Percentiles rank a stretch among this genome's conserved stretches.
phyloP scores from a whole-genome alignment of 2,888 invertebrate genomes.

The Tethea ocularis region DNA sequence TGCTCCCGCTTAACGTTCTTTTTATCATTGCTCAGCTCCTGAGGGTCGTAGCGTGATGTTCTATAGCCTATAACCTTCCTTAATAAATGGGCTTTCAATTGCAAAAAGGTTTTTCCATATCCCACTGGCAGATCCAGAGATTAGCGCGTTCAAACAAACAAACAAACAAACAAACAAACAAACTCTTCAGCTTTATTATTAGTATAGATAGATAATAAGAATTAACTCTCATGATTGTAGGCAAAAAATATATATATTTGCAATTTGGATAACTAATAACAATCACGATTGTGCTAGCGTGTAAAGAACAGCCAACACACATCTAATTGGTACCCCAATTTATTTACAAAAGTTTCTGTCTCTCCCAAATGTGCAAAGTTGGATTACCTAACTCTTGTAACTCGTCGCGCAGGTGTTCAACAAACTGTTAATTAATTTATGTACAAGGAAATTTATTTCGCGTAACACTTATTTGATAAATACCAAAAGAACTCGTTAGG shows the following conservation, averaged over 20 bases:
- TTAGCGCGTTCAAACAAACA: too few species aligned
- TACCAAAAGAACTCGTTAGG: slow-evolving; percentile 50
- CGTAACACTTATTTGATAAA: slow-evolving; percentile 62
- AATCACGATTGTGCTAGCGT: neutral
- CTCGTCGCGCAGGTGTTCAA: slow-evolving; percentile 57
- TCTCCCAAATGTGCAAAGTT: slow-evolving; percentile 53
- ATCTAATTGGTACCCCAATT: slow-evolving; percentile 52
- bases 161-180: too few species aligned
- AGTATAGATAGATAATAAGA: too few species aligned
- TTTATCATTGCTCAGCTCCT: too few species aligned
- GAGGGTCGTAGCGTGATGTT: too few species aligned
- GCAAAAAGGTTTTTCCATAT: too few species aligned
- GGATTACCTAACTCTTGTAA: slow-evolving; percentile 56
- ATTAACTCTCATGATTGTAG: neutral
- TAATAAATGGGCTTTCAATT: too few species aligned
- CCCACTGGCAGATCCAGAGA: too few species aligned
- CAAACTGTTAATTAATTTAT: slow-evolving; percentile 69
- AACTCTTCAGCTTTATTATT: too few species aligned
- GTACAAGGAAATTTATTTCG: slow-evolving; percentile 55
- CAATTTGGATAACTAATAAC: neutral
- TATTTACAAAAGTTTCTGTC: slow-evolving; percentile 53
- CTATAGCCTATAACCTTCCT: too few species aligned
- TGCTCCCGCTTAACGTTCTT: too few species aligned
- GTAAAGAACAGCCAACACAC: slow-evolving; percentile 27
- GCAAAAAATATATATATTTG: neutral